Evolutionary conservation across 2,113 vertebrate species (phyloP), one percentile per base, ranked within the genome.

Genomic region (Hippolais icterina): DNA sequence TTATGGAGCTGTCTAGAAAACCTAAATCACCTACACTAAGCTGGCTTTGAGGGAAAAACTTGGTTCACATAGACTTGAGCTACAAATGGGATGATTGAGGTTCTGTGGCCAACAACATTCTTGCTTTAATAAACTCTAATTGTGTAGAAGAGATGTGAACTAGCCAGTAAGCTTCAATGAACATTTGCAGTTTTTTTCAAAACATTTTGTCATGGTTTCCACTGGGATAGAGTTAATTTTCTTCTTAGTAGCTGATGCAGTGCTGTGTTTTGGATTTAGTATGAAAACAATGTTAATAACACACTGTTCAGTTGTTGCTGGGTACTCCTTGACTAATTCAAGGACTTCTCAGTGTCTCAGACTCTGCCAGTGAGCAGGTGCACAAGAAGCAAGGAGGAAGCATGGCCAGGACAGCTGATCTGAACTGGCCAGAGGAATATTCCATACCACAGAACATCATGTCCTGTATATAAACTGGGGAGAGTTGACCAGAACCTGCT

Each of bases 391-490:
- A 27, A 9, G 7, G 12, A 37, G 19, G 12, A 4, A 74, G 18
- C 28, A 20, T 8, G 15, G 22, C 5, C 44, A 39, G 65, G 20
- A 25, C 41, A 41, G 29, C 20, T 63, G 56, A 63, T 1, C 11
- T 23, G 20, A n/a, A 12, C 20, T 49, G 49, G 35, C 4, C 20
- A 56, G 54, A 79, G n/a, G 29, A n/a, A 56, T 71, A 31, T 21
- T 71, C 37, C 9, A 24, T 5, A 35, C 5, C 41, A 41, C 0
- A n/a, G 29, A n/a, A 29, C 0, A 0, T 41, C 10, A 25, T 25
- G 24, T 8, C 57, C 20, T 17, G 20, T 25, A 11, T 15, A n/a
- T 29, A 47, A 79, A 63, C 41, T 21, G 19, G 15, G 28, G 12
- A 61, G 39, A 46, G 19, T 11, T 39, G 56, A 20, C 29, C 42